Base-by-base conservation (phyloP, 2,888 invertebrate species). In the Eupithecia insigniata region DNA sequence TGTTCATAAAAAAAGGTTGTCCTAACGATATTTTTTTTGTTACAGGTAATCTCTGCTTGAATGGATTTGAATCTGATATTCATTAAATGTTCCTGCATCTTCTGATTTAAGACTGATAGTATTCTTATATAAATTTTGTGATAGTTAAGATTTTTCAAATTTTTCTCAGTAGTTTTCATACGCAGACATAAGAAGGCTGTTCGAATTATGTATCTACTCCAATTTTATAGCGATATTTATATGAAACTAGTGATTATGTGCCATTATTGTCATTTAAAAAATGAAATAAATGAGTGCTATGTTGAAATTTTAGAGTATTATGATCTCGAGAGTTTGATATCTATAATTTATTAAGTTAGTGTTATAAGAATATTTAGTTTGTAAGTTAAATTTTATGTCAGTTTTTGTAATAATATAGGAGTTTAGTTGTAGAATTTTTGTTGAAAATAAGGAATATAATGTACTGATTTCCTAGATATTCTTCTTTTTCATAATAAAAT, bases 51-150 rank as follows among this genome's bases (percentile, higher is more conserved):
- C 67, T 74, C 68, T 67, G 72, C 70, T 79, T 73, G 76, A 78
- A 79, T 81, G 80, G 80, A 81, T 80, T 82, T 83, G 76, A 85
- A 83, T 82, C 74, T 77, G 78, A 79, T 67, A 46, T 66, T 70
- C 66, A 74, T 71, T 71, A 73, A 79, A 84, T 84, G 88, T 88
- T 89, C 86, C 86, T 89, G 82, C 79, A 82, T 85, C 82, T 85
- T 81, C 79, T 81, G 80, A 85, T 84, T 80, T 85, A 91, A 93
- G 93, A 93, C 93, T 92, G 93, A 92, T 91, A 92, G 91, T 89
- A 91, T 90, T 91, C 82, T 87, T 84, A 30, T 30, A 83, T 84
- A 77, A 84, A 79, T 82, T 84, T 84, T 89, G 88, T 90, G 89
- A 90, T 92, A 90, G 84, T 82, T 84, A 83, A 82, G 46, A 10